A percentile compares a stretch with the other conserved stretches of the same genome.
phyloP scores from a whole-genome alignment of 1,140 invertebrate species.

The Steinernema feltiae region DNA sequence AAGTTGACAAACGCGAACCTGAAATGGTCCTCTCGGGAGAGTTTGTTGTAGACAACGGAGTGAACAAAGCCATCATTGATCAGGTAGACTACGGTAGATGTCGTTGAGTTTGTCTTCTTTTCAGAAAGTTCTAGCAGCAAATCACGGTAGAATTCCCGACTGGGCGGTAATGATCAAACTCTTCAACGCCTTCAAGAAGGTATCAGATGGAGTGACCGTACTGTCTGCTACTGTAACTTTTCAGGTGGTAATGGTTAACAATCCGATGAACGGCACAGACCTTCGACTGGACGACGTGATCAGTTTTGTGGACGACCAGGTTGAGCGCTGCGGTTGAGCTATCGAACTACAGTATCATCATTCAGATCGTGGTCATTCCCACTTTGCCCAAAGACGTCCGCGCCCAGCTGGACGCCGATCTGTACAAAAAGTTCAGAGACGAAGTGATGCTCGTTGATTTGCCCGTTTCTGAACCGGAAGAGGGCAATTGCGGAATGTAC shows the following conservation, averaged over 20 bases:
- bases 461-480: slow-evolving; percentile 33
- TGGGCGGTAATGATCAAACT: slow-evolving; percentile 38
- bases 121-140: slow-evolving; percentile 30
- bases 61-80: slow-evolving; percentile 45
- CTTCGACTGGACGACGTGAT: slow-evolving; percentile 45
- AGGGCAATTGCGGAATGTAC: slow-evolving; percentile 47
- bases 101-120: not conserved
- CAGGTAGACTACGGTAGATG: slow-evolving; percentile 24
- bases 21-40: slow-evolving; percentile 39
- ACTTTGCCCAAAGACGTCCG: slow-evolving; percentile 31
- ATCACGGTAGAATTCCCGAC: slow-evolving; percentile 36
- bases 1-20: slow-evolving; percentile 42
- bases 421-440: slow-evolving; percentile 31
- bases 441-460: slow-evolving; percentile 45
- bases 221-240: not conserved
- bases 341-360: not conserved
- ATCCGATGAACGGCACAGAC: slow-evolving; percentile 20
- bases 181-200: slow-evolving; percentile 43
- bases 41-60: slow-evolving; percentile 48
- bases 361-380: slow-evolving; percentile 37
- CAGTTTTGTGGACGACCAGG: slow-evolving; percentile 45
- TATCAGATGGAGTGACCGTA: slow-evolving; percentile 18
- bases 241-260: slow-evolving; percentile 36
- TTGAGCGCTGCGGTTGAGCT: slow-evolving; percentile 16
- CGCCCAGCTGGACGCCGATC: slow-evolving; percentile 26